phyloP scores from a whole-genome alignment of 2,113 vertebrate genomes.

The Gobio gobio region DNA sequence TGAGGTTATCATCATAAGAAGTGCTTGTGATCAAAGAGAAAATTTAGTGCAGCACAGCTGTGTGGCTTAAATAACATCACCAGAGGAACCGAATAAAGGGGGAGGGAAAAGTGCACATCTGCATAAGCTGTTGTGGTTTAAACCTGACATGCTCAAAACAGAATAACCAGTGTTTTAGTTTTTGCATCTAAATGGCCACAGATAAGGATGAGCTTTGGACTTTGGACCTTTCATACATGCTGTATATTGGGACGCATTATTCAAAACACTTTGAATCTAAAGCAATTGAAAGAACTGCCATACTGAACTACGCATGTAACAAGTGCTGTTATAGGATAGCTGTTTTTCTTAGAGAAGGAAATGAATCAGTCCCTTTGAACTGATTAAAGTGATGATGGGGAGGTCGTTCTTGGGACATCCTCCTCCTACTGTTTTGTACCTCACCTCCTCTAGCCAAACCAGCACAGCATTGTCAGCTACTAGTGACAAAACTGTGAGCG shows the following conservation, averaged over 20 bases:
- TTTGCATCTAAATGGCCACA: neutral
- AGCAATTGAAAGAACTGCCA: neutral
- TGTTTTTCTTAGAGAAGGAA: neutral
- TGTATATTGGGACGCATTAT: neutral
- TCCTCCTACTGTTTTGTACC: conserved; percentile 11
- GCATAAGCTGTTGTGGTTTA: neutral
- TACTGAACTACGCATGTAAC: neutral
- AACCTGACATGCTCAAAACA: neutral
- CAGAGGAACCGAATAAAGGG: neutral
- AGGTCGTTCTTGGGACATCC: conserved; percentile 24
- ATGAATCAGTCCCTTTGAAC: neutral
- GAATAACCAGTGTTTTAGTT: neutral
- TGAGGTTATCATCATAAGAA: neutral
- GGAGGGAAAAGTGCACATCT: neutral
- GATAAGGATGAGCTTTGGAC: neutral
- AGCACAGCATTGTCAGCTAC: too few species aligned
- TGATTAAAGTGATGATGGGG: conserved; percentile 5
- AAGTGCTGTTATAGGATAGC: neutral
- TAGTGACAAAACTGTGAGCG: neutral
- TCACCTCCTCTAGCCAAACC: neutral
- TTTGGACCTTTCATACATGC: neutral
- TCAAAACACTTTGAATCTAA: neutral
- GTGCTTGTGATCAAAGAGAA: conserved; percentile 2
- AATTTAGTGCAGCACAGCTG: neutral
- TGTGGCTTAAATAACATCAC: neutral